These are phyloP conservation scores for Microplitis demolitor DNA, from an alignment of 1,140 invertebrate genomes.

Conservation along the genomic window DNA sequence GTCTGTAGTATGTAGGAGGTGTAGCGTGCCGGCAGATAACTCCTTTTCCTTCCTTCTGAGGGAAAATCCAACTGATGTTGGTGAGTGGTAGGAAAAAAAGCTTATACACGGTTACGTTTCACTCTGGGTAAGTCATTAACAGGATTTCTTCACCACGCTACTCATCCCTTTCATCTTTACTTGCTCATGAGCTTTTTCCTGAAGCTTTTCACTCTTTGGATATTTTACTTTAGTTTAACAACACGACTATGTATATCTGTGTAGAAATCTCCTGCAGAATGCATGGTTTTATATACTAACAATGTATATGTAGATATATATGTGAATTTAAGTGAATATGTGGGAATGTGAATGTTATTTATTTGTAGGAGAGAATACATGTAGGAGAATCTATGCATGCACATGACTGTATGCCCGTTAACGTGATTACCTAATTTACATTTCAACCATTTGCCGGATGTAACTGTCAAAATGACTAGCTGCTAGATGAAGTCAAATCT, in stretches of 20 bases:
- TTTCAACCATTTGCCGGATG: conserved; percentile 11
- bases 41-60: too few relatives aligned
- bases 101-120: conserved; percentile 2
- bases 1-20: too few relatives aligned
- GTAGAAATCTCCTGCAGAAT: neutral
- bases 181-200: neutral
- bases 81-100: neutral
- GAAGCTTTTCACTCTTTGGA: neutral
- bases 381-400: too few relatives aligned
- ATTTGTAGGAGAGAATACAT: too few relatives aligned
- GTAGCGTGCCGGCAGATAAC: neutral
- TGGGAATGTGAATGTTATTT: too few relatives aligned
- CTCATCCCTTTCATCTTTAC: conserved; percentile 1
- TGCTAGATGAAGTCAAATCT: neutral
- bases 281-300: neutral
- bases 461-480: neutral
- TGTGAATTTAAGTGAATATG: too few relatives aligned
- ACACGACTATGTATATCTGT: neutral
- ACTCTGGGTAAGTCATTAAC: conserved; percentile 19
- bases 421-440: conserved; percentile 22
- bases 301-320: neutral
- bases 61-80: neutral
- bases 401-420: neutral
- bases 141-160: conserved; percentile 17
- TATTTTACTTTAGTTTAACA: too few relatives aligned